These are phyloP conservation scores for Aleiodes alternator DNA, from an alignment of 2,888 invertebrate genomes.

Conservation along the genomic window DNA sequence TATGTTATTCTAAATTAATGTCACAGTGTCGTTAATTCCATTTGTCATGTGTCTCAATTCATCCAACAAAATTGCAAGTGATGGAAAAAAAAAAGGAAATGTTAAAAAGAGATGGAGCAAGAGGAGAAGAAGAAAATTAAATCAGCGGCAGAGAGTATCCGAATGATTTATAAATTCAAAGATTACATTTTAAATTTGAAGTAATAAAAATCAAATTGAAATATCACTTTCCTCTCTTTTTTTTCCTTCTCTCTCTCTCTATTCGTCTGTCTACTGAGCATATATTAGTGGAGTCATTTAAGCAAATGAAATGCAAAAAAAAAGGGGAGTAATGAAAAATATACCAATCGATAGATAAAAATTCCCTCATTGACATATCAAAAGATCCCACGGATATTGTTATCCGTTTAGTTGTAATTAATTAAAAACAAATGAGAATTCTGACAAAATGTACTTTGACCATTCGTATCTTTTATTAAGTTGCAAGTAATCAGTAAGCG, in stretches of 20 bases:
- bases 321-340: too few species aligned
- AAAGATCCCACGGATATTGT: too few species aligned
- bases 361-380: too few species aligned
- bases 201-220: constrained; percentile 23
- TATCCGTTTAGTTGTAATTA: too few species aligned
- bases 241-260: background rate
- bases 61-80: background rate
- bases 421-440: too few species aligned
- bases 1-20: constrained; percentile 27
- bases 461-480: too few species aligned
- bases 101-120: background rate
- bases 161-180: constrained; percentile 23
- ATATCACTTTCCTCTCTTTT: constrained; percentile 3
- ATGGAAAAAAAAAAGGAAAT: too few species aligned
- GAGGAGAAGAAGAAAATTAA: background rate
- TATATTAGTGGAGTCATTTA: too few species aligned
- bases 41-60: constrained; percentile 28
- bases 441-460: too few species aligned
- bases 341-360: too few species aligned
- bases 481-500: too few species aligned
- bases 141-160: constrained; percentile 4
- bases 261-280: background rate
- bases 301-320: too few species aligned
- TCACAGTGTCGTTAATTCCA: constrained; percentile 25
- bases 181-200: constrained; percentile 19